phyloP scores from a whole-genome alignment of 64 coral and sea anemone species.

The Stichodactyla helianthus region DNA sequence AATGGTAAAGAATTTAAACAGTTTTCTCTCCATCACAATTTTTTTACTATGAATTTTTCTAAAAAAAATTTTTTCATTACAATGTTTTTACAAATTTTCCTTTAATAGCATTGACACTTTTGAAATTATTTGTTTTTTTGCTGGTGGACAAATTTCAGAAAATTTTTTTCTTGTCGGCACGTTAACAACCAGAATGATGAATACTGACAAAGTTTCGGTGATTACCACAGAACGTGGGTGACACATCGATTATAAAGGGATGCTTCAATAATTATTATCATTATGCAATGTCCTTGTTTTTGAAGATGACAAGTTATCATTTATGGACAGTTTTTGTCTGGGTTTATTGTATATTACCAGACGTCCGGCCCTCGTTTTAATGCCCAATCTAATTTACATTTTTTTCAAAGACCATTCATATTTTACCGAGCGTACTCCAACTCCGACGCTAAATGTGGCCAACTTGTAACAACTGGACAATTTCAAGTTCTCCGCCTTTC shows the following conservation, averaged over 20 bases:
- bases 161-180: not conserved
- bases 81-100: too few relatives aligned
- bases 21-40: too few relatives aligned
- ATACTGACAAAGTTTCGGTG: not conserved
- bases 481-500: not conserved
- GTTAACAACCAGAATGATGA: not conserved
- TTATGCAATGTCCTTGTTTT: not conserved
- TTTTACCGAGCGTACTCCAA: not conserved
- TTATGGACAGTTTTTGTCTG: slow-evolving; percentile 30
- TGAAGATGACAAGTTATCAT: not conserved
- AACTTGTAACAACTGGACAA: not conserved
- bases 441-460: not conserved
- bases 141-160: not conserved
- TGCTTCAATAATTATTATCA: not conserved
- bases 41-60: too few relatives aligned
- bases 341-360: slow-evolving; percentile 20
- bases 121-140: too few relatives aligned
- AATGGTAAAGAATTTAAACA: too few relatives aligned
- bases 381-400: slow-evolving; percentile 8
- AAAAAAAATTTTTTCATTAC: too few relatives aligned
- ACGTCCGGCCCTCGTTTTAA: slow-evolving; percentile 22
- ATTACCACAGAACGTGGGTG: not conserved
- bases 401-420: slow-evolving; percentile 3
- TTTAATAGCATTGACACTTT: too few relatives aligned
- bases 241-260: not conserved